Evolutionary conservation across 2,797 vertebrate species (phyloP), one percentile per base, ranked within the genome.

Genomic region (Microctenopoma lineatum): DNA sequence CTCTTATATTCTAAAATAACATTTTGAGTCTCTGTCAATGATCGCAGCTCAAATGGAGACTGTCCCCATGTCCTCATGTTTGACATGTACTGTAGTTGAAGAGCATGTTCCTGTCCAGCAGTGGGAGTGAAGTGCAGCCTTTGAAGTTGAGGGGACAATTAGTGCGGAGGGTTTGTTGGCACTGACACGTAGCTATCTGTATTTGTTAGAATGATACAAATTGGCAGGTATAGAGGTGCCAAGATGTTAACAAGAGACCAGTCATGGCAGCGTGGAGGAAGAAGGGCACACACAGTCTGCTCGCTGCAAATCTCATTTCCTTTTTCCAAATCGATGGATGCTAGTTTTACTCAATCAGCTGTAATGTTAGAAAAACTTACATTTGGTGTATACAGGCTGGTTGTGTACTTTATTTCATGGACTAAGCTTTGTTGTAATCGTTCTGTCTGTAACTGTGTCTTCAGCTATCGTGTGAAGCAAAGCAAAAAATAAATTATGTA

Each of bases 181-280:
- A 57, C 47, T n/a, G 52, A 54, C 64, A 66, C 56, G 32, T 32
- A 42, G 8, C 44, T 27, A 71, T 77, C 66, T 80, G 34, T 77
- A 55, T 80, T 68, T 67, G 53, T 74, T 79, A 72, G 25, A 77
- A 70, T 59, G 46, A 36, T 58, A 53, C 69, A 69, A 77, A 76
- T 66, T 75, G 45, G 52, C 69, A 68, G 52, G 36, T 75, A 41
- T 21, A 36, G 29, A 54, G 36, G 59, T 70, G 70, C 65, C 66
- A 75, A 59, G 9, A 70, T 59, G 32, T 55, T 42, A 77, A 60
- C 41, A 54, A 56, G 59, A 67, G 58, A 60, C 21, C 26, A 70
- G 63, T 55, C 71, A 29, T 5, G 1, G 41, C 38, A 16, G 18
- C 38, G 56, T 52, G 15, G 63, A 60, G 48, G 57, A 66, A 18